Percentiles rank a stretch among this genome's conserved stretches.
These are phyloP conservation scores for Sminthurinus aureus DNA, from an alignment of 2,888 invertebrate genomes.

Conservation along the genomic window DNA sequence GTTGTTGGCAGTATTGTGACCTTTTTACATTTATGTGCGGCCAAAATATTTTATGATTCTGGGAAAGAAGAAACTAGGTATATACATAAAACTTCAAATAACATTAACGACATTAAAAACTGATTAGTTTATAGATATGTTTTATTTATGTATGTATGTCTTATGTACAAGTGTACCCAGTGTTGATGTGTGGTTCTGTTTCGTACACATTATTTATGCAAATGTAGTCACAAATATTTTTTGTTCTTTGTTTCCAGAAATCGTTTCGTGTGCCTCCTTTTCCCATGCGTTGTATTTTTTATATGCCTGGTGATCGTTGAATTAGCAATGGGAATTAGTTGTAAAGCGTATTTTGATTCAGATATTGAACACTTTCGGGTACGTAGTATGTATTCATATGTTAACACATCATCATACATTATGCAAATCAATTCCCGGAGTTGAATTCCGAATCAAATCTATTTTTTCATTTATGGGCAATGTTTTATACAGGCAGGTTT, in stretches of 20 bases:
- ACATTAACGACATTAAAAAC: too few species aligned
- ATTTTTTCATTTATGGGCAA: too few species aligned
- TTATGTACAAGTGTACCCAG: background rate
- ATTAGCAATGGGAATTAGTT: background rate
- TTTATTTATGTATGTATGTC: too few species aligned
- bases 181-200: too few species aligned
- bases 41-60: conserved; percentile 36
- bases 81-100: too few species aligned
- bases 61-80: conserved; percentile 28
- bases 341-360: background rate
- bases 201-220: too few species aligned
- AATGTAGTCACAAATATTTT: background rate
- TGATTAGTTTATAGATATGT: too few species aligned
- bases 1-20: conserved; percentile 4
- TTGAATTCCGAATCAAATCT: too few species aligned
- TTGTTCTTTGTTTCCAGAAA: background rate
- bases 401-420: too few species aligned
- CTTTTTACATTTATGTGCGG: conserved; percentile 1
- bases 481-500: conserved; percentile 15
- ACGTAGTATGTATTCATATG: background rate
- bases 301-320: background rate
- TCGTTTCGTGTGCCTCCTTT: background rate
- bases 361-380: background rate
- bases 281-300: background rate
- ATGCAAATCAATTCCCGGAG: too few species aligned